These are phyloP conservation scores for Cranoglanis bouderius DNA, from an alignment of 2,113 vertebrate species.

Conservation along the genomic window DNA sequence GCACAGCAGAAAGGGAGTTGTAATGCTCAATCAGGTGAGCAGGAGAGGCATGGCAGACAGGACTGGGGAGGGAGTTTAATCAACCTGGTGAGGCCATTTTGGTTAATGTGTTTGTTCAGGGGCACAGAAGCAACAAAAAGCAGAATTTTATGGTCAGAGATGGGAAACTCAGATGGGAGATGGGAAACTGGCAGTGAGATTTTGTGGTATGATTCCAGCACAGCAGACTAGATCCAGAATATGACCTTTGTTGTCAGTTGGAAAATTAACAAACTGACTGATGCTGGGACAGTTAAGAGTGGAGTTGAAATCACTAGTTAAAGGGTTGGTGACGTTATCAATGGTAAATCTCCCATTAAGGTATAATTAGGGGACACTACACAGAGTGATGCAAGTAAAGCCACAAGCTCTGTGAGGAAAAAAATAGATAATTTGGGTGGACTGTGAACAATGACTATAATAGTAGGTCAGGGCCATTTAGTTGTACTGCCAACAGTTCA, in stretches of 20 bases:
- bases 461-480: background rate
- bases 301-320: background rate
- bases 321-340: background rate
- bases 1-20: background rate
- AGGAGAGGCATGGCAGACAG: background rate
- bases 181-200: background rate
- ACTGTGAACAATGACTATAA: background rate
- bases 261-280: background rate
- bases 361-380: background rate
- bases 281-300: background rate
- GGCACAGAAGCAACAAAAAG: background rate
- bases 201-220: background rate
- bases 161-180: background rate
- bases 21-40: background rate
- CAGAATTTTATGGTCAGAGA: background rate
- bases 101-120: background rate
- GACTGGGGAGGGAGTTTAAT: background rate
- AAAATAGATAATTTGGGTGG: background rate
- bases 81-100: background rate
- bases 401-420: background rate
- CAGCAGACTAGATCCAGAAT: background rate
- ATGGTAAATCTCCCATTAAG: background rate
- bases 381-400: background rate
- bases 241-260: background rate
- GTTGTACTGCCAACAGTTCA: background rate